phyloP scores from a whole-genome alignment of 1,140 invertebrate genomes.

The Diorhabda elongata region DNA sequence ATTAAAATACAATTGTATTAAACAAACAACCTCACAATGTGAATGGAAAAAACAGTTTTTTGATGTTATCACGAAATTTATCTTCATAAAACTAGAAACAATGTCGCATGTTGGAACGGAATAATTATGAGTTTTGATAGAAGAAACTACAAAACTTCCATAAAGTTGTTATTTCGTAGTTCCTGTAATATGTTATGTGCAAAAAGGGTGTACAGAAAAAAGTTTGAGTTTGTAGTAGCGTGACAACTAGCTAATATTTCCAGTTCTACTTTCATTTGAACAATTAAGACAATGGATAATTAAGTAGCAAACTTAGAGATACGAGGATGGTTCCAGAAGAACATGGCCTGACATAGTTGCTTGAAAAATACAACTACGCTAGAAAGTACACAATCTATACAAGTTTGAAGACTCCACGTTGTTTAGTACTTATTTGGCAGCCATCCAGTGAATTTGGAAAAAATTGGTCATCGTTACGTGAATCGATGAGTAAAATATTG shows the following conservation, averaged over 20 bases:
- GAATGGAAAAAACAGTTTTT: background rate
- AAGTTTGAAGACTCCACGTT: no score
- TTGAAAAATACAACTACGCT: no score
- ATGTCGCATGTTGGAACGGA: conserved; percentile 10
- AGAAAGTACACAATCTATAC: no score
- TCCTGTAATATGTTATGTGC: conserved; percentile 8
- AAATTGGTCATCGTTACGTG: no score
- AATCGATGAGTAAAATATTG: no score
- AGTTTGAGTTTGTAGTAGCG: background rate
- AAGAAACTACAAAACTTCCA: conserved; percentile 6
- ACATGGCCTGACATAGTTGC: no score
- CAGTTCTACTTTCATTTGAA: no score
- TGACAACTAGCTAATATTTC: background rate
- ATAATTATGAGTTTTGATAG: conserved; percentile 12
- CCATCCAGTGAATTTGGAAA: no score
- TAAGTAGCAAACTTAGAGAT: no score
- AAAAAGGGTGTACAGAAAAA: conserved; percentile 14
- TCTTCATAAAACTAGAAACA: conserved; percentile 5
- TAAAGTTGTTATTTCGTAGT: conserved; percentile 11
- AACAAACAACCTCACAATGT: background rate
- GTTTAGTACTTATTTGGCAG: no score
- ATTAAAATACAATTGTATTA: background rate
- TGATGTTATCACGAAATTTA: conserved; percentile 7
- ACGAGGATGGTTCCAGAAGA: no score
- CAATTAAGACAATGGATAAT: no score